A percentile compares a stretch with the other conserved stretches of the same genome.
These are phyloP conservation scores for Mythimna lalbum DNA, from an alignment of 2,888 invertebrate species.

Conservation along the genomic window DNA sequence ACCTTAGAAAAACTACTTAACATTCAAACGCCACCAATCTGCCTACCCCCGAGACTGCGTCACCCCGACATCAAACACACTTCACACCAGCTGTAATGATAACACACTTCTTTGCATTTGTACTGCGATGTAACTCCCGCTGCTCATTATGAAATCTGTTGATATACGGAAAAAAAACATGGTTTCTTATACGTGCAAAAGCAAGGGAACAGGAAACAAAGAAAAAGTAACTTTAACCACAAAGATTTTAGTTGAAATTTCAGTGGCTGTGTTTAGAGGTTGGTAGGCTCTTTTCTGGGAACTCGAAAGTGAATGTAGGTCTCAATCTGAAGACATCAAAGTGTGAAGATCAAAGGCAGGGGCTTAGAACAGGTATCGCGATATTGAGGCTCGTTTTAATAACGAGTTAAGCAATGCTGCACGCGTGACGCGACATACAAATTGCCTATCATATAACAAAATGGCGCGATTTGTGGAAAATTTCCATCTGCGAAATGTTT, in stretches of 20 bases:
- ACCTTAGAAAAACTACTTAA: constrained; percentile 48
- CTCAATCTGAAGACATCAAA: constrained; percentile 68
- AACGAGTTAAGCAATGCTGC: constrained; percentile 59
- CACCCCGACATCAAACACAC: constrained; percentile 65
- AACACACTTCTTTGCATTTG: constrained; percentile 74
- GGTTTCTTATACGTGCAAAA: constrained; percentile 61
- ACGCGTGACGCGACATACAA: constrained; percentile 54
- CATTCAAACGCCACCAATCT: constrained; percentile 44
- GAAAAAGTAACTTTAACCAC: constrained; percentile 5
- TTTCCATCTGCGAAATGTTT: constrained; percentile 27
- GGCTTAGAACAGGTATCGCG: constrained; percentile 74
- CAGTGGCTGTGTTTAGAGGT: neutral
- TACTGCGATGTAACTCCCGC: constrained; percentile 69
- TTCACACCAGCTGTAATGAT: constrained; percentile 64
- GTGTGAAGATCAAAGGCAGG: constrained; percentile 71
- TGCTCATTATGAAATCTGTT: constrained; percentile 78
- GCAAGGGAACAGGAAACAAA: constrained; percentile 2
- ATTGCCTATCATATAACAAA: constrained; percentile 61
- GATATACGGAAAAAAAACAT: constrained; percentile 68
- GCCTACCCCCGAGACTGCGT: constrained; percentile 44
- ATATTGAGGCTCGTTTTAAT: constrained; percentile 71
- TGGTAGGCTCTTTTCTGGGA: constrained; percentile 32
- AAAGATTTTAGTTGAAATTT: constrained; percentile 16
- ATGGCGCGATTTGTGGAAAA: constrained; percentile 33
- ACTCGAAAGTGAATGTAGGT: constrained; percentile 57